These are phyloP conservation scores for Cydia pomonella DNA, from an alignment of 1,140 invertebrate genomes.

Conservation along the genomic window DNA sequence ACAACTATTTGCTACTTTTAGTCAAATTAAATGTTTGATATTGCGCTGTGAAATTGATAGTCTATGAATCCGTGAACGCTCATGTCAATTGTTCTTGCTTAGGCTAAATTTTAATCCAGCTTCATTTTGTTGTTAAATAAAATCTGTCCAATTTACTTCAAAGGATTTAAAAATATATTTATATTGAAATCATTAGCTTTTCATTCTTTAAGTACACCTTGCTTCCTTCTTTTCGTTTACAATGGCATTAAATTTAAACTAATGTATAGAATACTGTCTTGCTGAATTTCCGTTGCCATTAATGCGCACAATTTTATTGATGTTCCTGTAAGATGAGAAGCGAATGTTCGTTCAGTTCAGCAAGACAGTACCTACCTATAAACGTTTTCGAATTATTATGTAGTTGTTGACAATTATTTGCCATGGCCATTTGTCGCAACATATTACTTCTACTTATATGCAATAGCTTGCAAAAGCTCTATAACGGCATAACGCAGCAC, in stretches of 20 bases:
- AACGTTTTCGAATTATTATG: no score
- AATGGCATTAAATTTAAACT: background rate
- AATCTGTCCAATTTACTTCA: conserved; percentile 75
- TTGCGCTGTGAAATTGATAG: background rate
- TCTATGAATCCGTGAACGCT: conserved; percentile 19
- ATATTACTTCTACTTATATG: no score
- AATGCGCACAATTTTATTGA: no score
- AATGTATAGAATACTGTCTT: background rate
- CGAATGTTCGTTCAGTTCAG: background rate
- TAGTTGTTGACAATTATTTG: no score
- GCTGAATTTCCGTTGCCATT: background rate
- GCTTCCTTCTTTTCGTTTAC: conserved; percentile 35
- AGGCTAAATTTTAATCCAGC: conserved; percentile 70
- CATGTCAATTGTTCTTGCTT: conserved; percentile 50
- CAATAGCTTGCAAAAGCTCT: background rate
- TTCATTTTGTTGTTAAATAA: conserved; percentile 62
- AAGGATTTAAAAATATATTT: conserved; percentile 75
- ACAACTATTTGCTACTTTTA: background rate
- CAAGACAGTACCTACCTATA: no score
- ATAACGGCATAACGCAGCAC: background rate
- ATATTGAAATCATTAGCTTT: conserved; percentile 74
- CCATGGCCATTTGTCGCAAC: no score
- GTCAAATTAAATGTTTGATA: conserved; percentile 3
- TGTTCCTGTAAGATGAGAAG: background rate
- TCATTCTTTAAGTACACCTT: conserved; percentile 63